Evolutionary conservation across 2,113 vertebrate genomes (phyloP), one percentile per base, ranked within the genome.

Genomic region (Lethenteron camtschaticum): DNA sequence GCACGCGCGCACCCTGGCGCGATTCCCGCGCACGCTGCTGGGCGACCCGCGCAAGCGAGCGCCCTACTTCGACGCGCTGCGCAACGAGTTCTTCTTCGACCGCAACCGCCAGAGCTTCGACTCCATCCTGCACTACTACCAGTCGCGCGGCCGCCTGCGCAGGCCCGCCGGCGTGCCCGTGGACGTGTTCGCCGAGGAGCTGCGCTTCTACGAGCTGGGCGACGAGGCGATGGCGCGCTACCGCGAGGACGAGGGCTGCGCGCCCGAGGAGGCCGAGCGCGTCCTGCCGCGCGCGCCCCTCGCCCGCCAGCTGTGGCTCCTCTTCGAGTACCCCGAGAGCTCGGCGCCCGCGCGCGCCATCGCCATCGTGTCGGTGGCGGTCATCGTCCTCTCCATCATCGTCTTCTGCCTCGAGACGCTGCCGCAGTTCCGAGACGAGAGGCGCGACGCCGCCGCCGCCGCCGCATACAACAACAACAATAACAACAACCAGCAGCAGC

Each of bases 371-470:
- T 92, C 89, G 1, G 87, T 95, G 74, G 79, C 91, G 75, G 84
- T 95, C 79, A 95, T 95, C 57, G 81, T 95, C 56, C 75, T 95
- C 75, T 95, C 90, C 77, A 92, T 95, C 58, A 83, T 90, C 58
- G 87, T 95, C 77, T 94, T 94, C 83, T 94, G 89, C 74, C 73
- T 94, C 69, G 89, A 95, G 80, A 94, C 90, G 1, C 78, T 94
- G 71, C 90, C 90, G 0, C 86, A 89, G 72, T 94, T 94, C 77
- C 84, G 83, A 72, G 75, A 75, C 0, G 87, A 89, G 72, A 84
- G 81, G 72, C 83, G 88, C 55, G 18, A 68, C 18, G 70, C 41
- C 41, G 41, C 41, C 41, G 41, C 41, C 41, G 41, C 41, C 41
- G 41, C 41, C 41, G 41, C 41, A 7, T 41, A 41, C 41, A 41